Evolutionary conservation across 2,113 vertebrate species (phyloP), one percentile per base, ranked within the genome.

Genomic region (Theristicus caerulescens): DNA sequence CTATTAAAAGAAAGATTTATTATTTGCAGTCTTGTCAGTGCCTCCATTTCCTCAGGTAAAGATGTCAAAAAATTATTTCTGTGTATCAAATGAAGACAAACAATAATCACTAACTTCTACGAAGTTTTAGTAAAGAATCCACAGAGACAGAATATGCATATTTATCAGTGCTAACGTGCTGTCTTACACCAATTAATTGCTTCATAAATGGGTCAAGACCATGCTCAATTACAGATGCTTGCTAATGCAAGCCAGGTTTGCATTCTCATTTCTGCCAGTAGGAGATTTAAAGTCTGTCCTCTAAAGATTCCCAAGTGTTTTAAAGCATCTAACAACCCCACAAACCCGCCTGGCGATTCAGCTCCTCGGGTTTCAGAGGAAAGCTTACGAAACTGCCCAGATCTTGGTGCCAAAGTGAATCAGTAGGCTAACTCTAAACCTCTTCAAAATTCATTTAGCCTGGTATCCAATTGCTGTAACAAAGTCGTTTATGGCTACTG

Each of bases 1-100:
- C 99, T 99, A 96, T 99, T 99, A 94, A 98, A 99, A 40, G 98
- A 99, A 55, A 99, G 98, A 79, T 98, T 99, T 67, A 99, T 97
- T 31, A 97, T 97, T 82, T 98, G 98, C 31, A 99, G 97, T 73
- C 96, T 98, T 44, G 89, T 93, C 78, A 99, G 90, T 11, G 97
- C 98, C 95, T 98, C 98, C 98, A 99, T 96, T 69, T 99, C 99
- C 89, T 98, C 94, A 14, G 99, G 99, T 94, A 99, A 97, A 78
- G 98, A 98, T 59, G 88, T 98, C 97, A 99, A 97, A 92, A 98
- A 64, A 86, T 99, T 99, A 95, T 99, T 99, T 88, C 99, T 99
- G 97, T 84, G 95, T 52, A 95, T 13, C 67, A 87, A 81, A 95
- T 29, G 44, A 93, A 97, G 93, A 89, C 26, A 97, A 80, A 82